phyloP scores from a whole-genome alignment of 2,888 invertebrate species.

The Griposia aprilina region DNA sequence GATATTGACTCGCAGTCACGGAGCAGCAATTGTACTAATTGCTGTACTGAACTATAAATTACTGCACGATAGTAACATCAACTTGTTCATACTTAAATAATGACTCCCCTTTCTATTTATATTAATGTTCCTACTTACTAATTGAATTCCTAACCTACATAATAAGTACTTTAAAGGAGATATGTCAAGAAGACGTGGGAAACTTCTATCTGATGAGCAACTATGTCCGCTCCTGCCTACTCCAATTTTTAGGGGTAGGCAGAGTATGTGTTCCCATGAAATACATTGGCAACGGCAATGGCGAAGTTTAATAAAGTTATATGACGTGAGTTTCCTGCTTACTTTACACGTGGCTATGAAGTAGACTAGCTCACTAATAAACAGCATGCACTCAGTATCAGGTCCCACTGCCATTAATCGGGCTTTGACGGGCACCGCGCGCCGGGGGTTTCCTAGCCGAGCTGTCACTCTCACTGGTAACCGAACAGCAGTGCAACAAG shows the following conservation, averaged over 20 bases:
- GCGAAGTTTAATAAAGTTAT: not conserved
- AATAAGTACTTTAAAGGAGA: not conserved
- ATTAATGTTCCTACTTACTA: not conserved
- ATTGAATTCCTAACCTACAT: not conserved
- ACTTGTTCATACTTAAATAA: not conserved
- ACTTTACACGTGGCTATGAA: not conserved
- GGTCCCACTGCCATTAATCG: conserved; percentile 29
- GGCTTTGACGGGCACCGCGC: conserved; percentile 3
- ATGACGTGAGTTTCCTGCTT: not conserved
- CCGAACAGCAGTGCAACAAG: not conserved
- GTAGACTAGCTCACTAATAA: conserved; percentile 4
- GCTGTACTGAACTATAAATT: not conserved
- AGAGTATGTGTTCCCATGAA: not conserved
- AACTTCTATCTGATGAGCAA: not conserved
- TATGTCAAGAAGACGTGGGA: not conserved
- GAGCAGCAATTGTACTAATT: conserved; percentile 18
- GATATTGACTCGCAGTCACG: conserved; percentile 14
- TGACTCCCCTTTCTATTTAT: not conserved
- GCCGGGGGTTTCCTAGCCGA: conserved; percentile 17
- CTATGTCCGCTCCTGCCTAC: not conserved
- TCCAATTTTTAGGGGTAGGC: not conserved
- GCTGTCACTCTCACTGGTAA: conserved; percentile 36
- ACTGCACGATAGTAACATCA: conserved; percentile 6
- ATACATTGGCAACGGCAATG: not conserved
- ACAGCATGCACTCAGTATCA: not conserved